These are phyloP conservation scores for Chlorodrepanis virens DNA, from an alignment of 2,113 vertebrate species.

Conservation along the genomic window DNA sequence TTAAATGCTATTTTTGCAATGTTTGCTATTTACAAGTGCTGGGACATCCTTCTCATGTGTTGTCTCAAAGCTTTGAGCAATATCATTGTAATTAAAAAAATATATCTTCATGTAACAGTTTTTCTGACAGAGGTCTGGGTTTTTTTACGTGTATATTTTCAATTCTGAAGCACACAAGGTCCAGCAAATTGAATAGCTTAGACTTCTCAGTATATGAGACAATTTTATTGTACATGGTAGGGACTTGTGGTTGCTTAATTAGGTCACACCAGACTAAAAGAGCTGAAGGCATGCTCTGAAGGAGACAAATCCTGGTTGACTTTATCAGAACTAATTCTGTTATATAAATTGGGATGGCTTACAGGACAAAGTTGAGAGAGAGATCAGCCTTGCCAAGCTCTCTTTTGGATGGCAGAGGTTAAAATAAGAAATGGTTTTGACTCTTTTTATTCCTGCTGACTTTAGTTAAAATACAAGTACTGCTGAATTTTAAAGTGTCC, in stretches of 20 bases:
- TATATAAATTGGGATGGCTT: neutral
- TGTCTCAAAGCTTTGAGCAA: neutral
- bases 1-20: neutral
- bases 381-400: neutral
- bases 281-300: neutral
- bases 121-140: neutral
- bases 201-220: neutral
- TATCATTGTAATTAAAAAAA: neutral
- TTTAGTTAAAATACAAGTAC: neutral
- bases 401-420: neutral
- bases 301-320: neutral
- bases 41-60: neutral
- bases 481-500: neutral
- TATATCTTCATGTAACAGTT: neutral
- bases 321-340: neutral
- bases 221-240: neutral
- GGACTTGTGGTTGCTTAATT: neutral
- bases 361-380: neutral
- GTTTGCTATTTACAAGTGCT: neutral
- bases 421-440: neutral
- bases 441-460: neutral
- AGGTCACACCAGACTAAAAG: neutral
- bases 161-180: neutral
- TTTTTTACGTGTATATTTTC: neutral
- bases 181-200: neutral